These are phyloP conservation scores for Danio aesculapii DNA, from an alignment of 2,797 vertebrate genomes.

Conservation along the genomic window DNA sequence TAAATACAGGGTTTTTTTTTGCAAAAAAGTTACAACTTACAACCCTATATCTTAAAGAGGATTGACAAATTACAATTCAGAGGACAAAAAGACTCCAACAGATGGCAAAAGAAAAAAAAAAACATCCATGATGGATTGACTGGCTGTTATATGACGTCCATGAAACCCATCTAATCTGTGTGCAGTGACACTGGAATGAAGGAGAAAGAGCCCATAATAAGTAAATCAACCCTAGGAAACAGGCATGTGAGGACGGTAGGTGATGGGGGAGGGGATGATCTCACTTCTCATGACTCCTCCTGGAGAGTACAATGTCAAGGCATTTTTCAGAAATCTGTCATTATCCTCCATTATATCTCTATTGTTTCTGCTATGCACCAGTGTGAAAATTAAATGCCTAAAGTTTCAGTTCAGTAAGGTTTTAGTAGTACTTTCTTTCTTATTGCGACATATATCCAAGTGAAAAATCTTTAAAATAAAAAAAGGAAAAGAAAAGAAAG, in stretches of 20 bases:
- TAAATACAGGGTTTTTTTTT: too few species aligned
- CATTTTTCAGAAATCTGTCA: conserved; percentile 31
- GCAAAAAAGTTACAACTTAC: too few species aligned
- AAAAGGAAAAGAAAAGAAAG: too few species aligned
- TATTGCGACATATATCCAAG: too few species aligned
- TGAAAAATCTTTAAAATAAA: too few species aligned
- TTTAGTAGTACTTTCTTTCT: too few species aligned
- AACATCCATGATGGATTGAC: conserved; percentile 72
- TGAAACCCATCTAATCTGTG: conserved; percentile 79
- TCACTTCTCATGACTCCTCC: conserved; percentile 21
- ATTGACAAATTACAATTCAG: neutral
- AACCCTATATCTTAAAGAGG: neutral
- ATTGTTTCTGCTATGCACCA: neutral
- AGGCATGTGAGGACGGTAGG: neutral
- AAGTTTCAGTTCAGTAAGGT: too few species aligned
- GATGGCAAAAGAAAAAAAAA: conserved; percentile 33
- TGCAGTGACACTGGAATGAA: conserved; percentile 76
- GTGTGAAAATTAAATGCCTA: neutral
- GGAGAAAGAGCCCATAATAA: conserved; percentile 80
- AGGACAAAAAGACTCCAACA: conserved; percentile 2
- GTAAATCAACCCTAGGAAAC: conserved; percentile 73
- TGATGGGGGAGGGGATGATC: conserved; percentile 20
- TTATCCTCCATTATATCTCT: conserved; percentile 20
- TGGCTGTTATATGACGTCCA: conserved; percentile 49
- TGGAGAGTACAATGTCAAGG: conserved; percentile 19